Evolutionary conservation across 2,888 invertebrate species (phyloP).

Genomic region (Leptopilina syphax): DNA sequence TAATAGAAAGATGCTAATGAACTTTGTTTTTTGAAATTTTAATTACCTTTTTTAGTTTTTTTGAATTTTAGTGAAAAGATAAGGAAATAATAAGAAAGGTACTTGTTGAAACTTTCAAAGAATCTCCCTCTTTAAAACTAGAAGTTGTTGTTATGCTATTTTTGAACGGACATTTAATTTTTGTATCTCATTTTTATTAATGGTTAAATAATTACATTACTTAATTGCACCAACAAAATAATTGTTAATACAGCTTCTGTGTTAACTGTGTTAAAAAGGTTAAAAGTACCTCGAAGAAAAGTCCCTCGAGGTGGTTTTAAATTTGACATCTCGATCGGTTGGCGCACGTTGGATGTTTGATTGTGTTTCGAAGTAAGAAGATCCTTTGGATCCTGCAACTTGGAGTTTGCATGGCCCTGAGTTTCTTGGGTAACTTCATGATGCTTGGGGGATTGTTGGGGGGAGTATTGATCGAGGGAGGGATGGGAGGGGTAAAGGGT

Average conservation of each 20-base stretch:
- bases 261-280: too few relatives aligned
- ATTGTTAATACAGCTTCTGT: too few relatives aligned
- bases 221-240: too few relatives aligned
- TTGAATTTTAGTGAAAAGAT: neutral
- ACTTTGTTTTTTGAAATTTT: too few relatives aligned
- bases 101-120: too few relatives aligned
- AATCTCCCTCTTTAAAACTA: too few relatives aligned
- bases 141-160: too few relatives aligned
- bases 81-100: too few relatives aligned
- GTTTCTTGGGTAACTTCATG: conserved; percentile 64
- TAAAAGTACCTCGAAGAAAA: neutral
- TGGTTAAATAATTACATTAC: too few relatives aligned
- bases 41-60: neutral
- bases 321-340: conserved; percentile 44
- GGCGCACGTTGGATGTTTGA: conserved; percentile 41
- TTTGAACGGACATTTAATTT: too few relatives aligned
- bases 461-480: conserved; percentile 73
- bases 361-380: conserved; percentile 41
- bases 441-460: conserved; percentile 63
- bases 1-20: too few relatives aligned
- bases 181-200: too few relatives aligned
- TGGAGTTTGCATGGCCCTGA: conserved; percentile 62
- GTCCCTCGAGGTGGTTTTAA: conserved; percentile 12
- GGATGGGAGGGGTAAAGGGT: conserved; percentile 62
- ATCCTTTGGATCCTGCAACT: conserved; percentile 55